phyloP scores from a whole-genome alignment of 2,113 vertebrate species.

The Festucalex cinctus region DNA sequence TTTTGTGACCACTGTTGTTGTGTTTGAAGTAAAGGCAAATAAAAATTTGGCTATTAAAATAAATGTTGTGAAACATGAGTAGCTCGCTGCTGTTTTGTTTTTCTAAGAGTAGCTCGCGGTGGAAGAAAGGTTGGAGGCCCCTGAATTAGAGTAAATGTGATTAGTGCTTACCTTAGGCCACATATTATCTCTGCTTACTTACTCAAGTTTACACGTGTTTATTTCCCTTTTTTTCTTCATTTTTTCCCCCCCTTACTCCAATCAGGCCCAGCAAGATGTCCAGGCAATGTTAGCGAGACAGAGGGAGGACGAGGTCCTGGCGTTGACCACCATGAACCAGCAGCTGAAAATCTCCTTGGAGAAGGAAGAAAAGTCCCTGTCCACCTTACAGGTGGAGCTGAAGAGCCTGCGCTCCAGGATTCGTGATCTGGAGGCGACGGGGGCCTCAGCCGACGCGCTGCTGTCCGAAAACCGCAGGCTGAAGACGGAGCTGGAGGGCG shows the following conservation, averaged over 20 bases:
- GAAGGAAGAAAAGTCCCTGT: slow-evolving; percentile 79
- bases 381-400: slow-evolving; percentile 81
- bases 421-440: slow-evolving; percentile 76
- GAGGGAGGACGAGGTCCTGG: slow-evolving; percentile 71
- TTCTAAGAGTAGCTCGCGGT: too few relatives aligned
- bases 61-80: too few relatives aligned
- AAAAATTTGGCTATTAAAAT: too few relatives aligned
- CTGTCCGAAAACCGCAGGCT: slow-evolving; percentile 75
- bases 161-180: too few relatives aligned
- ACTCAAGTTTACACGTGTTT: neutral
- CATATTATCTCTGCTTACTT: too few relatives aligned
- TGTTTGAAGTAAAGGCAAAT: too few relatives aligned
- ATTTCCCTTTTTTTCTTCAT: neutral
- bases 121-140: too few relatives aligned
- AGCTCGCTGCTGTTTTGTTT: too few relatives aligned
- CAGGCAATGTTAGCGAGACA: slow-evolving; percentile 72
- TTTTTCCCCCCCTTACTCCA: slow-evolving; percentile 9
- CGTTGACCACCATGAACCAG: slow-evolving; percentile 79
- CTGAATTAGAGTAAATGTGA: too few relatives aligned
- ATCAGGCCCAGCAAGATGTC: slow-evolving; percentile 76
- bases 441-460: slow-evolving; percentile 69
- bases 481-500: slow-evolving; percentile 80
- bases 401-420: slow-evolving; percentile 79
- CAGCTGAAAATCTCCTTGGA: slow-evolving; percentile 79
- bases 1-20: too few relatives aligned